Evolutionary conservation across 2,113 vertebrate species (phyloP).

Genomic region (Apodemus sylvaticus): DNA sequence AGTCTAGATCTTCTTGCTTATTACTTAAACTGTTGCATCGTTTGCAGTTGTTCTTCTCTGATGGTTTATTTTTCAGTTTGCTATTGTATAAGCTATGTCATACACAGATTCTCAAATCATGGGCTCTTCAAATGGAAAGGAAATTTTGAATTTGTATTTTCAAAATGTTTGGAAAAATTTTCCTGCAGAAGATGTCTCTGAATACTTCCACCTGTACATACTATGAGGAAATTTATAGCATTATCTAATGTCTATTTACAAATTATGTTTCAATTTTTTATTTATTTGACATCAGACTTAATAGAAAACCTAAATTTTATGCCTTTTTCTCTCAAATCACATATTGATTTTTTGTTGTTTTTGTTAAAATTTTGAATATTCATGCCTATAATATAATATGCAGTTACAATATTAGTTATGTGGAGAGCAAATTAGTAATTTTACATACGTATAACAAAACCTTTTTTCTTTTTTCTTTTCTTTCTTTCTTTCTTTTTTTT

Average conservation of each 20-base stretch:
- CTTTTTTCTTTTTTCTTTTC: too few relatives aligned
- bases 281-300: conserved; percentile 8
- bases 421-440: not conserved
- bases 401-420: not conserved
- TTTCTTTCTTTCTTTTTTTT: too few relatives aligned
- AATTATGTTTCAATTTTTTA: not conserved
- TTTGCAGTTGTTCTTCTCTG: conserved; percentile 32
- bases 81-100: not conserved
- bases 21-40: not conserved
- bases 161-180: conserved; percentile 42
- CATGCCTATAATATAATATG: not conserved
- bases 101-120: not conserved
- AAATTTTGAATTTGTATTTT: conserved; percentile 20
- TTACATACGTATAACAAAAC: not conserved
- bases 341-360: not conserved
- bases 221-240: not conserved
- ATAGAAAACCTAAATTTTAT: not conserved
- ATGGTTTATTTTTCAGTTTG: conserved; percentile 18
- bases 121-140: not conserved
- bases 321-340: not conserved
- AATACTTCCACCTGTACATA: not conserved
- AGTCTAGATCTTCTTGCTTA: not conserved
- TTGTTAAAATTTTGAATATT: not conserved
- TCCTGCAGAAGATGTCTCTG: not conserved
- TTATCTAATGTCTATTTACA: not conserved